Evolutionary conservation across 2,113 vertebrate species (phyloP).

Genomic region (Lepisosteus oculatus): DNA sequence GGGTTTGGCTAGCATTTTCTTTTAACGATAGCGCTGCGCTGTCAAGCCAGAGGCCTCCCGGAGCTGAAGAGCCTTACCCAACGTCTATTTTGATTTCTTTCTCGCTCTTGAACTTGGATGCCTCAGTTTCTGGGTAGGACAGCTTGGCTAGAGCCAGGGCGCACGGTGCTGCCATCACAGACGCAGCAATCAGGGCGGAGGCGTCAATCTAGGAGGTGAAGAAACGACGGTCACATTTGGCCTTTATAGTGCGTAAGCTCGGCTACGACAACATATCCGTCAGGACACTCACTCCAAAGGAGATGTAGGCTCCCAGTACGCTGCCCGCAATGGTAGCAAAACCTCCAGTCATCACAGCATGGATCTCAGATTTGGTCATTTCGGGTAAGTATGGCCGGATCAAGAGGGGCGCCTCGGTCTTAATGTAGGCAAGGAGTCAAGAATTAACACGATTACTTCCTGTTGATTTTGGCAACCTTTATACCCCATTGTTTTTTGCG

Average conservation of each 20-base stretch:
- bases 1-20: too few relatives aligned
- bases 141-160: conserved; percentile 89
- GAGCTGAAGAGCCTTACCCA: conserved; percentile 50
- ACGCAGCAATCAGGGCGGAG: conserved; percentile 81
- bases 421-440: conserved; percentile 13
- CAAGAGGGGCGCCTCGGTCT: conserved; percentile 88
- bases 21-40: too few relatives aligned
- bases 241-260: background rate
- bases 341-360: conserved; percentile 87
- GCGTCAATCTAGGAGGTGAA: conserved; percentile 77
- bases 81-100: conserved; percentile 57
- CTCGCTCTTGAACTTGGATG: conserved; percentile 69
- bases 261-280: background rate
- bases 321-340: conserved; percentile 93
- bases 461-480: background rate
- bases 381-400: conserved; percentile 83
- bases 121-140: conserved; percentile 83
- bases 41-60: too few relatives aligned
- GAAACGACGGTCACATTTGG: background rate
- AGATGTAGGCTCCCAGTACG: conserved; percentile 91
- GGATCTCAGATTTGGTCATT: conserved; percentile 90
- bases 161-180: conserved; percentile 93
- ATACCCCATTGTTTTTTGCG: too few relatives aligned
- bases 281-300: conserved; percentile 76
- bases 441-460: background rate